Evolutionary conservation across 2,113 vertebrate genomes (phyloP).

Genomic region (Pyrgilauda ruficollis): DNA sequence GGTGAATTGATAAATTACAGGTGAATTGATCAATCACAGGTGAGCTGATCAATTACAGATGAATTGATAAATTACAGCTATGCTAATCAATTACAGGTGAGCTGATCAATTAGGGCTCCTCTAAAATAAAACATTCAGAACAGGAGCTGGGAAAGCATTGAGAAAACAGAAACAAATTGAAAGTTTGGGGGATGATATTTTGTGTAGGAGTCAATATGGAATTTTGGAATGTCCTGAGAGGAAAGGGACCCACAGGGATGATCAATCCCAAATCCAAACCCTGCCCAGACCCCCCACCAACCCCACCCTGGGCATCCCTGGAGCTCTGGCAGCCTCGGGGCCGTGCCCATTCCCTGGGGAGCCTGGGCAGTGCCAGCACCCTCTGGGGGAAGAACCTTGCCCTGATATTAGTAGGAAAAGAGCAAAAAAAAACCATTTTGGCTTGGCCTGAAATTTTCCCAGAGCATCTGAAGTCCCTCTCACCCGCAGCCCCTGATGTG

Average conservation of each 20-base stretch:
- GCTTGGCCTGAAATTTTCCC: fast-evolving
- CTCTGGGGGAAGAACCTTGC: background rate
- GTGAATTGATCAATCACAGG: fast-evolving
- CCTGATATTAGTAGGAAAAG: background rate
- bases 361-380: background rate
- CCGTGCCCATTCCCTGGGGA: background rate
- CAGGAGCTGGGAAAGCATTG: background rate
- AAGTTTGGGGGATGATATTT: background rate
- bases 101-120: background rate
- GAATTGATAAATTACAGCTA: background rate
- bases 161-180: fast-evolving
- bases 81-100: background rate
- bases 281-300: background rate
- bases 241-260: too few species aligned
- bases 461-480: background rate
- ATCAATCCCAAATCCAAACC: too few species aligned
- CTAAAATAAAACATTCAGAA: background rate
- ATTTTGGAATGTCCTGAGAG: background rate
- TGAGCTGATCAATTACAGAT: fast-evolving
- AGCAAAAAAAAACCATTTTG: background rate
- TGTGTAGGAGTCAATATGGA: background rate
- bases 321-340: background rate
- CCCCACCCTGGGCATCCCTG: background rate
- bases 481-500: fast-evolving
- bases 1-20: fast-evolving